Conservation (phyloP, 2,797 vertebrate species). For the Trachops cirrhosus region DNA sequence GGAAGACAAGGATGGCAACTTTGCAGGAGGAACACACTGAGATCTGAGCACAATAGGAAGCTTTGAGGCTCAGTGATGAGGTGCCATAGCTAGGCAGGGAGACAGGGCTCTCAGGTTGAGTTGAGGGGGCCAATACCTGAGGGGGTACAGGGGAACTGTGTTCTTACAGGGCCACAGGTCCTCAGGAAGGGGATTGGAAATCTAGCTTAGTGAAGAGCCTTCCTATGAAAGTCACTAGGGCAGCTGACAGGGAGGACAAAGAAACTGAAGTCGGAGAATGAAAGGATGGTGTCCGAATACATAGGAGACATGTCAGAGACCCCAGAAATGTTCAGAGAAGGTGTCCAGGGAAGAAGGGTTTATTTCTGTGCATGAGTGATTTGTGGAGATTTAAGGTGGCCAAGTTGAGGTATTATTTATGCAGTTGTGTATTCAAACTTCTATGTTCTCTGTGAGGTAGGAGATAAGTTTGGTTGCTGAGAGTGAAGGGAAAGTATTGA, state of each 20-base stretch:
- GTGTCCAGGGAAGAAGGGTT: neutral
- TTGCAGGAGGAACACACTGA: neutral
- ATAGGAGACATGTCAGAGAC: neutral
- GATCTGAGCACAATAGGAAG: neutral
- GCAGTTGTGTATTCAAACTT: neutral
- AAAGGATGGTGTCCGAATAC: neutral
- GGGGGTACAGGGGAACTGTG: neutral
- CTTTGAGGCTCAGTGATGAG: neutral
- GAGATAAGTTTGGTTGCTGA: neutral
- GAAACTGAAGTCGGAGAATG: neutral
- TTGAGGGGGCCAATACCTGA: neutral
- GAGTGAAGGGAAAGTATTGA: neutral
- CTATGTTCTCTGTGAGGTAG: neutral
- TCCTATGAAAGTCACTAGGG: neutral
- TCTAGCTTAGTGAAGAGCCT: neutral
- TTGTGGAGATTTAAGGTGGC: neutral
- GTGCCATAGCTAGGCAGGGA: neutral
- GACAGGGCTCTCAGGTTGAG: accelerated
- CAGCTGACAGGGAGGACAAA: neutral
- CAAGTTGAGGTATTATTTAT: neutral
- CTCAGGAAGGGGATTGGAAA: neutral
- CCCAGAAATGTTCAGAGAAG: neutral
- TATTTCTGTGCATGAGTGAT: neutral
- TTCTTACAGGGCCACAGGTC: neutral
- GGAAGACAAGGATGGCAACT: neutral